Base-by-base conservation (phyloP, 2,888 invertebrate species). In the Dasypolia templi region DNA sequence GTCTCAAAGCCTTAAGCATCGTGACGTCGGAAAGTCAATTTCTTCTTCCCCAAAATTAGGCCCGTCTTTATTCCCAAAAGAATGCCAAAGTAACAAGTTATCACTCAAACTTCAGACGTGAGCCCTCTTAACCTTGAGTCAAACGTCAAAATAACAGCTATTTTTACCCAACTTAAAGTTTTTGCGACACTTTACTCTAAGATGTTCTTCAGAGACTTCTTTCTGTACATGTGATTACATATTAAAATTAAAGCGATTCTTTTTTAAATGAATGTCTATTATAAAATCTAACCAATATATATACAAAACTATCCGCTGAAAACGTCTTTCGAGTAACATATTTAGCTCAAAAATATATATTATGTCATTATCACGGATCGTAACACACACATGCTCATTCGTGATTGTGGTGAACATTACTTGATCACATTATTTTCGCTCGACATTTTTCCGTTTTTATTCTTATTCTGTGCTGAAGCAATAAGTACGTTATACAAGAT, bases 71-170 rank as follows among this genome's bases (percentile, higher is more conserved):
- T 77, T 73, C 69, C 62, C 56, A 49, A 67, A 74, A 74, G 65
- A 83, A 69, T 69, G 32, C 68, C 35, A 69, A 61, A 70, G 61
- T 58, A 79, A 79, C 61, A 71, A 78, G 83, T 68, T 49, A 77
- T 81, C 80, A 65, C 61, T 72, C 68, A 79, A 51, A 68, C 64
- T 65, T 26, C 17, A 63, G 67, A 79, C 81, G 74, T 83, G 80
- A 81, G 59, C 58, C 79, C 74, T 81, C 51, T 55, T 46, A 69
- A 29, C 56, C 73, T 79, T 65, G 68, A 39, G 56, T 53, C n/a
- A n/a, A n/a, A 19, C 49, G 67, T 55, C 56, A 61, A 61, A 78
- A 79, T 72, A 79, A 77, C 62, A 64, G 68, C 49, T 68, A 69
- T 61, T 82, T 68, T 61, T 77, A 59, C 42, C 32, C 44, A 32